These are phyloP conservation scores for Leptoclinus maculatus DNA, from an alignment of 2,797 vertebrate species.

Conservation along the genomic window DNA sequence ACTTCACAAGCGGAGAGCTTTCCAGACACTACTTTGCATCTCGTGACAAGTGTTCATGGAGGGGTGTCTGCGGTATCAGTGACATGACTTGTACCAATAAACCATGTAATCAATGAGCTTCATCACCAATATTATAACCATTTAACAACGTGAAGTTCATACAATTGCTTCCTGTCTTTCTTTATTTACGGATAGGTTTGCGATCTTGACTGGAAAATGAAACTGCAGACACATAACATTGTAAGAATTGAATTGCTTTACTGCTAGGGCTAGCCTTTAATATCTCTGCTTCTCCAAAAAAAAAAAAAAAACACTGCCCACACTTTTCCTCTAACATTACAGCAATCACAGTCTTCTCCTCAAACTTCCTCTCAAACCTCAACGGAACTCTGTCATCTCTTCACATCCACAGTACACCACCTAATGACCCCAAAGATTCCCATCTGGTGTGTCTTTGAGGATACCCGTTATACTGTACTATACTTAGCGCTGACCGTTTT, in stretches of 20 bases:
- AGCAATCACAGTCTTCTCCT: constrained; percentile 1
- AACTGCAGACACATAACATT: constrained; percentile 10
- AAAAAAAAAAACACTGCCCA: constrained; percentile 9
- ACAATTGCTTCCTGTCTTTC: constrained; percentile 24
- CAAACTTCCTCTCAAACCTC: constrained; percentile 15
- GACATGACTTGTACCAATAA: constrained; percentile 34
- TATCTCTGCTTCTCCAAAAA: constrained; percentile 10
- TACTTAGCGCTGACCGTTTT: not conserved
- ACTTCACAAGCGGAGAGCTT: constrained; percentile 49
- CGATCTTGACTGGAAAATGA: constrained; percentile 32
- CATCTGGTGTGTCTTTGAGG: not conserved
- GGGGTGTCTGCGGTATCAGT: constrained; percentile 6
- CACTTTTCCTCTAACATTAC: constrained; percentile 32
- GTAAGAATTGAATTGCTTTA: constrained; percentile 37
- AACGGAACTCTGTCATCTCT: constrained; percentile 14
- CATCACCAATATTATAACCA: constrained; percentile 19
- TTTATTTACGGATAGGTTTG: constrained; percentile 11
- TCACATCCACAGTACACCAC: not conserved
- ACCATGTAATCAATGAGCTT: constrained; percentile 37
- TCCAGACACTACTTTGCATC: constrained; percentile 40
- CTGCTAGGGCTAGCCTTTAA: constrained; percentile 30
- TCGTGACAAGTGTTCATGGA: constrained; percentile 48
- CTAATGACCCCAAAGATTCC: constrained; percentile 9
- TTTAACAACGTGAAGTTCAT: constrained; percentile 22
- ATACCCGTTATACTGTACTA: not conserved